Conservation (phyloP, 1,140 invertebrate genomes). For the Thereuonema tuberculata region DNA sequence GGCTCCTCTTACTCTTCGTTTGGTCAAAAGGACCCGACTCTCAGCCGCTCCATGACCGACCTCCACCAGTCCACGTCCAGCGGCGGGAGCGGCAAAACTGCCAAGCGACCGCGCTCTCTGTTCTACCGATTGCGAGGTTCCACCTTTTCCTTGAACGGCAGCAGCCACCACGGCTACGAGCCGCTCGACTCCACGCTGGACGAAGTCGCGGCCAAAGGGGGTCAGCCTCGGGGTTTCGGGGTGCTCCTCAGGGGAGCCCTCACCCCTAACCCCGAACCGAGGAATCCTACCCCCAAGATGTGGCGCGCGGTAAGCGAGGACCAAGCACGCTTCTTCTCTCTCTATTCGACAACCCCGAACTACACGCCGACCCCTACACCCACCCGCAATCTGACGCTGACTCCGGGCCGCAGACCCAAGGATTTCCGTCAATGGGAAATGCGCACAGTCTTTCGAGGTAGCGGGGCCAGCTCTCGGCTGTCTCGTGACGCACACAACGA, state of each 20-base stretch:
- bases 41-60: constrained; percentile 16
- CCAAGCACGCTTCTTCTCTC: no score
- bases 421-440: constrained; percentile 5
- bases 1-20: no score
- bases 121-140: constrained; percentile 14
- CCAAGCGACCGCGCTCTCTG: constrained; percentile 9
- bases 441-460: background rate
- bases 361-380: background rate
- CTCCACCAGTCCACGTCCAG: constrained; percentile 9
- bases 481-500: background rate
- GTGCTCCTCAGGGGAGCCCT: no score
- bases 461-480: background rate
- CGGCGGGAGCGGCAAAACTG: background rate
- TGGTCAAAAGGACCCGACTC: background rate
- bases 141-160: constrained; percentile 15
- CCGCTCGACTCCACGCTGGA: constrained; percentile 8
- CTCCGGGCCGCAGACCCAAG: background rate
- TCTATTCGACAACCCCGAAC: no score
- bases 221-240: no score
- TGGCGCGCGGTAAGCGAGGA: background rate
- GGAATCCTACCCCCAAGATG: background rate
- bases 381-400: background rate
- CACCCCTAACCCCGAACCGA: no score
- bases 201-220: background rate
- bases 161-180: constrained; percentile 16